A percentile compares a stretch with the other conserved stretches of the same genome.
Evolutionary conservation across 2,888 invertebrate species (phyloP).

Genomic region (Acanthosepion pharaonis): DNA sequence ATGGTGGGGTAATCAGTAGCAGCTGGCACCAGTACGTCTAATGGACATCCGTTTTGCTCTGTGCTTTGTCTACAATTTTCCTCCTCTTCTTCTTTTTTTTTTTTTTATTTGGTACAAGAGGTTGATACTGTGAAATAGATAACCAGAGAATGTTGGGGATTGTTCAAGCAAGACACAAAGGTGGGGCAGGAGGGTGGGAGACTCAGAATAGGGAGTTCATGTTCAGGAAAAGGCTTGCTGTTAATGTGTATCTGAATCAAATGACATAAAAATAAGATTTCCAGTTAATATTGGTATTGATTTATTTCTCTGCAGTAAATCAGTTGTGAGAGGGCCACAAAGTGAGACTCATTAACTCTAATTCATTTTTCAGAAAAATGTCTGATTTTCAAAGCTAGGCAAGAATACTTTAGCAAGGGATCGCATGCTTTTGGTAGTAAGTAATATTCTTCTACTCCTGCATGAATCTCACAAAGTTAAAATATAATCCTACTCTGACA

Average conservation of each 20-base stretch:
- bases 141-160: not conserved
- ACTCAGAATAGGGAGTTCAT: not conserved
- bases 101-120: not conserved
- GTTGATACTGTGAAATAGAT: not conserved
- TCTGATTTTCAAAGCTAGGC: not conserved
- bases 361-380: not conserved
- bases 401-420: not conserved
- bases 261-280: not conserved
- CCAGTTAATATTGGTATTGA: not conserved
- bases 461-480: too few species aligned
- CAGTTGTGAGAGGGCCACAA: not conserved
- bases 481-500: too few species aligned
- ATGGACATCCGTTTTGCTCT: conserved; percentile 33
- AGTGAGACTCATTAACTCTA: not conserved
- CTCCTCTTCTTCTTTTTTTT: too few species aligned
- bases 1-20: not conserved
- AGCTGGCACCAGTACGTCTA: conserved; percentile 20
- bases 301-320: not conserved
- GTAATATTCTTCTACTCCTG: not conserved
- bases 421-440: not conserved
- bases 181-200: not conserved
- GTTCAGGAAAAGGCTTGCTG: conserved; percentile 12
- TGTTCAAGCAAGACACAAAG: not conserved
- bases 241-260: conserved; percentile 33
- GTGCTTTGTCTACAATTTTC: not conserved